Evolutionary conservation across 2,888 invertebrate species (phyloP).

Genomic region (Epicampocera succincta): DNA sequence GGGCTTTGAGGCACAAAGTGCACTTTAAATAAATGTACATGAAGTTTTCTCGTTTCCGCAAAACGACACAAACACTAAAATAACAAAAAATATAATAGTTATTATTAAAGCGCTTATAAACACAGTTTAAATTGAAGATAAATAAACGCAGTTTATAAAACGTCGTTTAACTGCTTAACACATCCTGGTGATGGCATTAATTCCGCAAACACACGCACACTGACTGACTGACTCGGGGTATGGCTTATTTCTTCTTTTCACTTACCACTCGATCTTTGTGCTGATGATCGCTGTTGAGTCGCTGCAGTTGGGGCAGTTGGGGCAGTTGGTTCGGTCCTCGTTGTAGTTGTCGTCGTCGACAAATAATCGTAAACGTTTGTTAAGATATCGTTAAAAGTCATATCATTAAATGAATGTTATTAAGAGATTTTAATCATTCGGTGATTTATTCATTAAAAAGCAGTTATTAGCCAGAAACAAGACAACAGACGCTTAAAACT

Average conservation of each 20-base stretch:
- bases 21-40: slow-evolving; percentile 19
- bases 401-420: slow-evolving; percentile 75
- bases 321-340: neutral
- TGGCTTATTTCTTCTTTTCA: neutral
- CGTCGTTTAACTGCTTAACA: slow-evolving; percentile 63
- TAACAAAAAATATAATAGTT: slow-evolving; percentile 37
- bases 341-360: slow-evolving; percentile 10
- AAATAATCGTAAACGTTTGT: slow-evolving; percentile 61
- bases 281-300: neutral
- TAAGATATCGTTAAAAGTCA: slow-evolving; percentile 69
- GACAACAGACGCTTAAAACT: slow-evolving; percentile 72
- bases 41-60: slow-evolving; percentile 58
- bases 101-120: slow-evolving; percentile 62
- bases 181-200: slow-evolving; percentile 62
- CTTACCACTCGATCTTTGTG: neutral
- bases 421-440: slow-evolving; percentile 81
- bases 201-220: slow-evolving; percentile 12
- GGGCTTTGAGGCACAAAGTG: slow-evolving; percentile 29
- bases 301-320: neutral
- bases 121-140: slow-evolving; percentile 58
- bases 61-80: slow-evolving; percentile 38
- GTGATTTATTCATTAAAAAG: slow-evolving; percentile 82
- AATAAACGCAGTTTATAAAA: slow-evolving; percentile 55
- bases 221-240: neutral
- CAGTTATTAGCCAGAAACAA: slow-evolving; percentile 80